Conservation (phyloP, 2,888 invertebrate species). For the Amphipyra berbera region DNA sequence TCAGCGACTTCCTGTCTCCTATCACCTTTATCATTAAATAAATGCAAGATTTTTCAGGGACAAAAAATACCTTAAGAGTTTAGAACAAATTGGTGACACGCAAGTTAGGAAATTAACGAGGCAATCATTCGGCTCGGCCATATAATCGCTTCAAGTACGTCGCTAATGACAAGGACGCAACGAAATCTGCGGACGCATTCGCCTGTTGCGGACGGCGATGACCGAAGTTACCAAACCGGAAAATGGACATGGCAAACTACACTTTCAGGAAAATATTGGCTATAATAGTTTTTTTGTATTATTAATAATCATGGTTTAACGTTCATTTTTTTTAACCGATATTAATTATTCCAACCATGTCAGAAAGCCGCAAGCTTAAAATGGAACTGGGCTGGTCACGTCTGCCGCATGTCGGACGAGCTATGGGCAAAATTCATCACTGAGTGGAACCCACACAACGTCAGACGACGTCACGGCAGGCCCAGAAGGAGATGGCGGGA, state of each 20-base stretch:
- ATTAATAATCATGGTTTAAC: too few species aligned
- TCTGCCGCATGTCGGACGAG: too few species aligned
- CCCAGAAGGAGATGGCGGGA: too few species aligned
- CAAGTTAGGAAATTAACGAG: conserved; percentile 51
- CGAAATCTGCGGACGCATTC: conserved; percentile 66
- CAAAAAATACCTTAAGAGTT: conserved; percentile 19
- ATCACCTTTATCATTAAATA: conserved; percentile 33
- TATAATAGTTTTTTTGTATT: too few species aligned
- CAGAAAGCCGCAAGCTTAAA: too few species aligned
- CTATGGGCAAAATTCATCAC: too few species aligned
- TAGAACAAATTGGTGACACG: conserved; percentile 42
- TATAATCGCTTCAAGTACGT: conserved; percentile 68
- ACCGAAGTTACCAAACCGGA: conserved; percentile 22
- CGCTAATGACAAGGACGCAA: conserved; percentile 71
- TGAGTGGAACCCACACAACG: too few species aligned
- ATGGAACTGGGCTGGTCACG: too few species aligned
- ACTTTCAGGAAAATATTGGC: not conserved
- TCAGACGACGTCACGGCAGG: too few species aligned
- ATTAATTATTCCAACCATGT: too few species aligned
- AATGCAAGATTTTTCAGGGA: conserved; percentile 24
- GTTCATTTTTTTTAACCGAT: too few species aligned
- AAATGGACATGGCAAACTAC: conserved; percentile 34
- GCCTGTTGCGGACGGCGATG: conserved; percentile 56
- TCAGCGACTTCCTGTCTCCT: conserved; percentile 33
- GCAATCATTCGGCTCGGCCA: conserved; percentile 57